phyloP scores from a whole-genome alignment of 2,888 invertebrate genomes.

The Sceliomorpha sp. region DNA sequence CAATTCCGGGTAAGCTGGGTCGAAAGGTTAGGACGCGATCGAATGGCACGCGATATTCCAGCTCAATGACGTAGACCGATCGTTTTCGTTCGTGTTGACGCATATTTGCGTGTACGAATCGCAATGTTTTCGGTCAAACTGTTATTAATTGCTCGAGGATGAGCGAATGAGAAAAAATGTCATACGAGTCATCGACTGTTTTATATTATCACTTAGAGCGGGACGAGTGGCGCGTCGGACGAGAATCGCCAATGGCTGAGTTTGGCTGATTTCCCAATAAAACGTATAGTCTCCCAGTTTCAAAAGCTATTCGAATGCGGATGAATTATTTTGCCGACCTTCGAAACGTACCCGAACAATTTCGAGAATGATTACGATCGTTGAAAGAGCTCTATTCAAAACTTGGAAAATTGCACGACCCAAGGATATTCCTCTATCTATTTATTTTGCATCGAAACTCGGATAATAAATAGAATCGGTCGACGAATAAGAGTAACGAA shows the following conservation, averaged over 20 bases:
- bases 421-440: neutral
- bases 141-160: slow-evolving; percentile 38
- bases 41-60: slow-evolving; percentile 59
- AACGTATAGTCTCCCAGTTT: neutral
- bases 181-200: neutral
- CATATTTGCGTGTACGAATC: slow-evolving; percentile 58
- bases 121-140: slow-evolving; percentile 57
- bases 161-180: neutral
- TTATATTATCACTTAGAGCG: neutral
- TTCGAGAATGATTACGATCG: neutral
- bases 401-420: too few relatives aligned
- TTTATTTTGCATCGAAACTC: too few relatives aligned
- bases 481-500: too few relatives aligned
- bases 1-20: slow-evolving; percentile 46
- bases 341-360: neutral
- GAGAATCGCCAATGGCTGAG: neutral
- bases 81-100: slow-evolving; percentile 58
- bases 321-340: neutral
- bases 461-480: too few relatives aligned
- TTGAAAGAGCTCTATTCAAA: too few relatives aligned
- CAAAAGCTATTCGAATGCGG: too few relatives aligned
- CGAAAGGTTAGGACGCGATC: slow-evolving; percentile 52
- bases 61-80: slow-evolving; percentile 59
- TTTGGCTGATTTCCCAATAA: neutral
- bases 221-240: neutral